Evolutionary conservation across 2,113 vertebrate species (phyloP).

Genomic region (Eudyptes chrysolophus): DNA sequence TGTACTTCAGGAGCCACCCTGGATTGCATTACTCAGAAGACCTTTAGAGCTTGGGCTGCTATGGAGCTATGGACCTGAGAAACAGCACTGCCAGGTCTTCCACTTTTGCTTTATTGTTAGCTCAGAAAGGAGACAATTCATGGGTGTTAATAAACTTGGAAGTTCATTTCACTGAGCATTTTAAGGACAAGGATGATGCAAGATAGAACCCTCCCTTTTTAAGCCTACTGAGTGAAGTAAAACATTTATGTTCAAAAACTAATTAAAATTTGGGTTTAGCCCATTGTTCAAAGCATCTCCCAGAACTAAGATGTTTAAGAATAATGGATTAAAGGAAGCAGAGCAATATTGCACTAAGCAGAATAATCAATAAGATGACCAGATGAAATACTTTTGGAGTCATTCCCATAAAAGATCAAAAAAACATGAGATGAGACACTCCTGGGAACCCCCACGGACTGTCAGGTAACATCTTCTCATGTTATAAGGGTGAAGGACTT

Average conservation of each 20-base stretch:
- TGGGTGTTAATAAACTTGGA: neutral
- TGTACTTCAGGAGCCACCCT: rapidly evolving
- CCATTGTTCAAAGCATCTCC: neutral
- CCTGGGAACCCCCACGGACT: neutral
- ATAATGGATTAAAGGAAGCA: neutral
- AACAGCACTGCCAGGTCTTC: neutral
- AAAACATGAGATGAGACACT: neutral
- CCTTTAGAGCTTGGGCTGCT: neutral
- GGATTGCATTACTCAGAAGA: neutral
- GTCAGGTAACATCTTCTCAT: neutral
- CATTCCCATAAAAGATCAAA: neutral
- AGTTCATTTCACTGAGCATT: neutral
- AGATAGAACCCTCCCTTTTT: neutral
- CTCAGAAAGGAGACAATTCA: neutral
- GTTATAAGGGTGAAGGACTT: neutral
- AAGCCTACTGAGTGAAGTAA: neutral
- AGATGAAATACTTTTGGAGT: neutral
- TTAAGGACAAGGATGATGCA: neutral
- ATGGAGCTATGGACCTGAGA: neutral
- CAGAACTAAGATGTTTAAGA: neutral
- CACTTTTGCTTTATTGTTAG: neutral
- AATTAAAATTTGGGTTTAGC: neutral
- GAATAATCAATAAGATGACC: neutral
- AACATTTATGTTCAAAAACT: neutral
- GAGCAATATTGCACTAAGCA: neutral